phyloP scores from a whole-genome alignment of 2,888 invertebrate species.

The Allygus modestus region DNA sequence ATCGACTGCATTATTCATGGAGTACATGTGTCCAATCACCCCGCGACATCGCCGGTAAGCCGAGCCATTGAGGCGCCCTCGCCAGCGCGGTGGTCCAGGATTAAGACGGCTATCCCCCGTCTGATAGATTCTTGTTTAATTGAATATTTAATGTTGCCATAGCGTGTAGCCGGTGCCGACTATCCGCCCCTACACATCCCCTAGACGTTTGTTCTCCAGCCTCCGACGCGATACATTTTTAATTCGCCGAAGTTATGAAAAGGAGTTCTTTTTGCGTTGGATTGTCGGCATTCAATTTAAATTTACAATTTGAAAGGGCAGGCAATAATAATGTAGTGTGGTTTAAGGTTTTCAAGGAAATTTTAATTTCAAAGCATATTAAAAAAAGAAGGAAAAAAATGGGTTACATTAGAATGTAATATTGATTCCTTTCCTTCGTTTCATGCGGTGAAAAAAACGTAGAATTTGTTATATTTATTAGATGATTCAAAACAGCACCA shows the following conservation, averaged over 20 bases:
- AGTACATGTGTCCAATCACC: background rate
- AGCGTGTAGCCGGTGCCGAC: slow-evolving; percentile 55
- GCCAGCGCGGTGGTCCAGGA: slow-evolving; percentile 69
- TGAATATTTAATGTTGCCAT: slow-evolving; percentile 81
- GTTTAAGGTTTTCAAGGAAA: too few species aligned
- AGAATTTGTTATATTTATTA: too few species aligned
- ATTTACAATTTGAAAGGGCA: background rate
- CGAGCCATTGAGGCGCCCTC: background rate
- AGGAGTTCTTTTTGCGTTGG: slow-evolving; percentile 34
- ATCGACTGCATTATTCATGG: slow-evolving; percentile 19
- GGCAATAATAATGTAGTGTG: too few species aligned
- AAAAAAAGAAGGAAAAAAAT: too few species aligned
- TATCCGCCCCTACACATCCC: slow-evolving; percentile 11
- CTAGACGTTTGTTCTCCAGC: slow-evolving; percentile 12
- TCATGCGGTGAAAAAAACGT: too few species aligned
- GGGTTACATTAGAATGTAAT: too few species aligned
- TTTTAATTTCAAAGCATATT: too few species aligned
- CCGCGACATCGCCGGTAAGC: background rate
- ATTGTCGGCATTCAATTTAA: background rate
- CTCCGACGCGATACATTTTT: slow-evolving; percentile 36
- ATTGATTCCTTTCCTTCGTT: too few species aligned
- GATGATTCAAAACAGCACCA: too few species aligned
- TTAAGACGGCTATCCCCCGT: slow-evolving; percentile 71
- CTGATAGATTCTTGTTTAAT: slow-evolving; percentile 84
- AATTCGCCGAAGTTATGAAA: slow-evolving; percentile 43